Conservation (phyloP, 2,113 vertebrate genomes). For the Myiozetetes cayanensis region DNA sequence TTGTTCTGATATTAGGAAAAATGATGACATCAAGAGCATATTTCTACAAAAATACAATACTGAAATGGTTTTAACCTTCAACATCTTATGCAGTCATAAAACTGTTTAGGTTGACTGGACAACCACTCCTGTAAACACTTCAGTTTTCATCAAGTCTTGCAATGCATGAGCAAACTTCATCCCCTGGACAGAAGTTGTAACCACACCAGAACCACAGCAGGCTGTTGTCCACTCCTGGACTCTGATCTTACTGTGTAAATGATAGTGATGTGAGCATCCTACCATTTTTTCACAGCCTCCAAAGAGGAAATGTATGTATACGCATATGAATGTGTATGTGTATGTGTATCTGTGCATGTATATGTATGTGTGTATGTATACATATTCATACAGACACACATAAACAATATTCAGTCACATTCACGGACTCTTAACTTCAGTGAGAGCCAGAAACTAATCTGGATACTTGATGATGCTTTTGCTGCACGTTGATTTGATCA, state of each 20-base stretch:
- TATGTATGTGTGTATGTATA: background rate
- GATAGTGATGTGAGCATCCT: background rate
- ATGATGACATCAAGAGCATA: background rate
- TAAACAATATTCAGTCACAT: background rate
- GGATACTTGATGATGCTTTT: background rate
- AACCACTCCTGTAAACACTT: background rate
- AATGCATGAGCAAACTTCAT: background rate
- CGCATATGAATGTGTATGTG: background rate
- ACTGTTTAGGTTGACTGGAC: background rate
- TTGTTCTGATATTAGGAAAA: constrained; percentile 22
- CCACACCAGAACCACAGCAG: background rate
- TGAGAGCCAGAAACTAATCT: background rate
- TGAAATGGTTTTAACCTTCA: constrained; percentile 33
- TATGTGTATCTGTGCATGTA: background rate
- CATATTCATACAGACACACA: background rate
- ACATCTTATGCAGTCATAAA: background rate
- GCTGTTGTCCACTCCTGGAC: background rate
- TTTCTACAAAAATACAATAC: background rate
- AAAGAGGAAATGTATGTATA: background rate
- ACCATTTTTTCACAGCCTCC: background rate
- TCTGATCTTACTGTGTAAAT: background rate
- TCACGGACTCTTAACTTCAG: background rate
- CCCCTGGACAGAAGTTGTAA: background rate
- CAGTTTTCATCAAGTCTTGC: constrained; percentile 25
- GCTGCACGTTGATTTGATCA: background rate